These are phyloP conservation scores for Eurytoma adleriae DNA, from an alignment of 2,888 invertebrate genomes.

Conservation along the genomic window DNA sequence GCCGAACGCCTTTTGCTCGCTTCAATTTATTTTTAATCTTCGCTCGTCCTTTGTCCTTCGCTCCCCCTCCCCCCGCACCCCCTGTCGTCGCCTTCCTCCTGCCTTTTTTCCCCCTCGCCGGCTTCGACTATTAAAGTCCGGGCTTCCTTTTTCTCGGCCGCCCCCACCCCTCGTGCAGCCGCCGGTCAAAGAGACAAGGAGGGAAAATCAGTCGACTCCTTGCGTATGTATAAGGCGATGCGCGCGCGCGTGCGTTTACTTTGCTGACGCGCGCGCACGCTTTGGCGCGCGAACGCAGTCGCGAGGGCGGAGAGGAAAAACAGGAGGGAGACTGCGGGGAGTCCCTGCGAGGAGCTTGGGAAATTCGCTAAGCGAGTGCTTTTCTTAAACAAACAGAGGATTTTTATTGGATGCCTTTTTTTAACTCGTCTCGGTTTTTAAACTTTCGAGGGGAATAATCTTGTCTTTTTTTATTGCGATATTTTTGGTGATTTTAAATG, in stretches of 20 bases:
- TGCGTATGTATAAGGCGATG: constrained; percentile 26
- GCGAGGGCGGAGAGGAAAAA: neutral
- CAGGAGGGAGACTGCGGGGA: neutral
- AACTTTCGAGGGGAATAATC: too few relatives aligned
- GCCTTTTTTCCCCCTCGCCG: constrained; percentile 45
- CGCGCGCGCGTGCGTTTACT: constrained; percentile 8
- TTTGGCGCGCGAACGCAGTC: neutral
- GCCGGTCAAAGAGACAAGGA: constrained; percentile 15
- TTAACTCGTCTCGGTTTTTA: neutral
- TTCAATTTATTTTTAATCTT: constrained; percentile 44
- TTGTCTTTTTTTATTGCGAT: too few relatives aligned
- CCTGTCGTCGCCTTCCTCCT: constrained; percentile 35
- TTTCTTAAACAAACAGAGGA: constrained; percentile 4
- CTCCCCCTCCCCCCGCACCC: constrained; percentile 14
- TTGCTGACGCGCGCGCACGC: neutral
- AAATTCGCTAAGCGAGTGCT: constrained; percentile 14
- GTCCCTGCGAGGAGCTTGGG: neutral
- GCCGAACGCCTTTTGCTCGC: neutral
- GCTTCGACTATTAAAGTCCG: constrained; percentile 26
- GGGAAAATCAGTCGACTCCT: constrained; percentile 42
- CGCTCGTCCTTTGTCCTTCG: constrained; percentile 31
- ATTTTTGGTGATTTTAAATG: too few relatives aligned
- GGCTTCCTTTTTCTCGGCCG: constrained; percentile 12
- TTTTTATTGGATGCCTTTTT: neutral
- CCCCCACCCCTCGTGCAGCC: constrained; percentile 1